A percentile compares a stretch with the other conserved stretches of the same genome.
phyloP scores from a whole-genome alignment of 2,113 vertebrate species.

The Hiodon alosoides region DNA sequence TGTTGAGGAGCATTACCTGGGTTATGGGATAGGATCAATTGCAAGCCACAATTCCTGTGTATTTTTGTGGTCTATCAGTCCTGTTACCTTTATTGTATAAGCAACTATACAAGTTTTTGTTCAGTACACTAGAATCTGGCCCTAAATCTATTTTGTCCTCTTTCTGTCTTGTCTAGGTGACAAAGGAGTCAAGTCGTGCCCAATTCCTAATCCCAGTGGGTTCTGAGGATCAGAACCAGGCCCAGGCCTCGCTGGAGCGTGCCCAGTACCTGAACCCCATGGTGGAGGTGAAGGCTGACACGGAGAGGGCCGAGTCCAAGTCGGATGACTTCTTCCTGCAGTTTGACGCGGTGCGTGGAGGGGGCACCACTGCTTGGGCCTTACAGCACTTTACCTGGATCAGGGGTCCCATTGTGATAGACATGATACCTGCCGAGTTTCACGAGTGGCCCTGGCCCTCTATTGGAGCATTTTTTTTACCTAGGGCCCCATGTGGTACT shows the following conservation, averaged over 20 bases:
- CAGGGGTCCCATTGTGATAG: not conserved
- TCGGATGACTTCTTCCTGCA: constrained; percentile 78
- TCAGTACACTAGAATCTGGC: too few species aligned
- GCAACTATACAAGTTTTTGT: too few species aligned
- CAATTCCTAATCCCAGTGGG: constrained; percentile 82
- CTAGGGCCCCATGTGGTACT: not conserved
- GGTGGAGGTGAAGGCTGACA: constrained; percentile 84
- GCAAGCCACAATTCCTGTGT: not conserved
- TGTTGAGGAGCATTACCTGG: not conserved
- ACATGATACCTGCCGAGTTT: too few species aligned
- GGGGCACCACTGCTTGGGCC: not conserved
- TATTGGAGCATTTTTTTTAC: not conserved
- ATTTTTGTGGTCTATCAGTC: too few species aligned
- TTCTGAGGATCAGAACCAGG: constrained; percentile 72
- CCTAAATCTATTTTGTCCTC: not conserved
- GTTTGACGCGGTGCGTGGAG: constrained; percentile 77
- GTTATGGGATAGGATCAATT: not conserved
- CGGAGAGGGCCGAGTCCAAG: constrained; percentile 68
- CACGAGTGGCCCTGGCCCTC: not conserved
- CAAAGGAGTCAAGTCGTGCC: constrained; percentile 70
- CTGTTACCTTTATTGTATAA: too few species aligned
- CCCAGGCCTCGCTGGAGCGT: constrained; percentile 78
- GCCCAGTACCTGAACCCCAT: constrained; percentile 93
- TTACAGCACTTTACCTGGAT: not conserved
- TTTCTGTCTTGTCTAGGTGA: constrained; percentile 60